phyloP scores from a whole-genome alignment of 1,140 invertebrate species.

The Dinoponera quadriceps region DNA sequence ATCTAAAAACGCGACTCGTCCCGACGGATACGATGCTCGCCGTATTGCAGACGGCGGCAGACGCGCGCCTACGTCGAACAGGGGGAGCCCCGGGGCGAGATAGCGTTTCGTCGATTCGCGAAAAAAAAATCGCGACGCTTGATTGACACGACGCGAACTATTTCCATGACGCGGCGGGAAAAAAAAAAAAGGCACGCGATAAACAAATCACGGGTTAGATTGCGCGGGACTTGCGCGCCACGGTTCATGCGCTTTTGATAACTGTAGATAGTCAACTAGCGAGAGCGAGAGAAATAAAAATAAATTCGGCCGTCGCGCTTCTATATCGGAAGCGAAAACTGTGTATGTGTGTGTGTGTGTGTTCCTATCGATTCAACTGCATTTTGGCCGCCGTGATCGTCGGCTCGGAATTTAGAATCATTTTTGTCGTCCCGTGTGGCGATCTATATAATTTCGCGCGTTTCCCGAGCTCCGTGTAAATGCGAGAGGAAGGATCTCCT shows the following conservation, averaged over 20 bases:
- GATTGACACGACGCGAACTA: conserved; percentile 59
- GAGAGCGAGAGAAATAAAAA: conserved; percentile 22
- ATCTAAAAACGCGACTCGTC: background rate
- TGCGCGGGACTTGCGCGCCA: background rate
- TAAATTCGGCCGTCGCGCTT: conserved; percentile 17
- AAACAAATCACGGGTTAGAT: conserved; percentile 39
- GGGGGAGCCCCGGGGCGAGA: background rate
- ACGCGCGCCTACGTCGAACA: too few relatives aligned
- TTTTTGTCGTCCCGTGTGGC: background rate
- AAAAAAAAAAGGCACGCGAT: background rate
- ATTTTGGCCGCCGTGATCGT: background rate
- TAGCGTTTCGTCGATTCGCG: background rate
- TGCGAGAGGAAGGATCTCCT: too few relatives aligned
- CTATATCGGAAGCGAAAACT: conserved; percentile 17
- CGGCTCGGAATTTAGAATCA: conserved; percentile 7
- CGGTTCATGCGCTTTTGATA: conserved; percentile 6
- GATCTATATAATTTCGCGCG: background rate
- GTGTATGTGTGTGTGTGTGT: too few relatives aligned
- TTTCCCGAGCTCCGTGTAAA: background rate
- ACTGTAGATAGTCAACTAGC: conserved; percentile 18
- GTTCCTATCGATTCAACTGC: conserved; percentile 2
- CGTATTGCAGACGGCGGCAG: background rate
- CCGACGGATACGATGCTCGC: background rate
- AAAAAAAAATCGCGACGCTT: conserved; percentile 3
- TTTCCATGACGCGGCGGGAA: conserved; percentile 47